Evolutionary conservation across 23 tunicate species (phyloP), one percentile per base, ranked within the genome.

Genomic region (Botrylloides violaceus): DNA sequence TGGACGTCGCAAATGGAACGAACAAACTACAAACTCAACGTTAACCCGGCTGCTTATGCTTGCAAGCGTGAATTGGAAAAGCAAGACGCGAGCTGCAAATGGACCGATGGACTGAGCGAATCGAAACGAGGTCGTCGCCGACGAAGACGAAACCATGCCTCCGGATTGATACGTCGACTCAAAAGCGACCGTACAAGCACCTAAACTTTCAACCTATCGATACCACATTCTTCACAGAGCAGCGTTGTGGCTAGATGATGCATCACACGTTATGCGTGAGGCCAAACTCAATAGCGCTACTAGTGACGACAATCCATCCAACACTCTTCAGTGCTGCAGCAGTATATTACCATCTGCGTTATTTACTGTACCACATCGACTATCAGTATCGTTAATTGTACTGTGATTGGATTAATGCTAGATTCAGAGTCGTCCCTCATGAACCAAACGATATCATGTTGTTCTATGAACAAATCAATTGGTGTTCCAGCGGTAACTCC

Each of bases 1-100:
- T 86, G 94, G 94, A 86, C 71, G 30, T 48, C 30, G 4, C 25
- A 57, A 36, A 74, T 79, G 85, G 77, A 74, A 35, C 48, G 39
- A 35, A 55, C 33, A 25, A 63, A 34, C 33, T 72, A 71, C 79
- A 83, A 79, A 28, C 0, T 19, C 61, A 79, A 73, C 18, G 48
- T 66, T 23, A 61, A 86, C 71, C 70, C 34, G 32, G 80, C 76
- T 36, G 78, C 79, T 50, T 79, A 81, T 72, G 26, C 78, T 34
- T 86, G 94, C 66, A 68, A 27, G 56, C 57, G 58, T 4, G 58
- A 68, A 43, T 19, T 58, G 2, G 75, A 76, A 28, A 49, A 59
- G 56, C 32, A 48, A 0, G 29, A 61, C 22, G 72, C 78, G 21
- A 50, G 48, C 28, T 86, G 94, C 72, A 34, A 29, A 20, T 86